Percentiles rank a stretch among this genome's conserved stretches.
Evolutionary conservation across 2,888 invertebrate genomes (phyloP).

Genomic region (Callyntrura sp.): DNA sequence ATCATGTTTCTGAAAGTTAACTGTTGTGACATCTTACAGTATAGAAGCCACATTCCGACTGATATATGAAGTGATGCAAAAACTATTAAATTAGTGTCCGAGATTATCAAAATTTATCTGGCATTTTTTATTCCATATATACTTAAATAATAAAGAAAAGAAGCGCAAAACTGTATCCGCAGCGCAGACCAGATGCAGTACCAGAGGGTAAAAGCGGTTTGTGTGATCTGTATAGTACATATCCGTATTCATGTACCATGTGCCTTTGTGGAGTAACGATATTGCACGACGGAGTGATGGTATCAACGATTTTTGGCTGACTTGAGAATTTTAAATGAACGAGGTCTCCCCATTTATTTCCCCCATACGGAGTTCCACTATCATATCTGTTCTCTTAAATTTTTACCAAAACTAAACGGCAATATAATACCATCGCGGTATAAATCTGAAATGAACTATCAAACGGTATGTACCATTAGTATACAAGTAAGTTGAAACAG

Average conservation of each 20-base stretch:
- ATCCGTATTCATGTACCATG: background rate
- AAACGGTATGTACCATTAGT: background rate
- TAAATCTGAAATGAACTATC: too few relatives aligned
- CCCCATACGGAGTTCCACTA: background rate
- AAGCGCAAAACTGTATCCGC: background rate
- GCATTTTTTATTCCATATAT: background rate
- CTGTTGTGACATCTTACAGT: background rate
- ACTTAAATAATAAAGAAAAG: constrained; percentile 3
- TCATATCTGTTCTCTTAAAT: background rate
- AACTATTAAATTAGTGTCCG: constrained; percentile 72
- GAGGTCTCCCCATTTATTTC: background rate
- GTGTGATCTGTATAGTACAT: background rate
- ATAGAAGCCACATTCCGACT: background rate
- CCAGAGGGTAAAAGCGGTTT: too few relatives aligned
- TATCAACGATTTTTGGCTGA: constrained; percentile 69
- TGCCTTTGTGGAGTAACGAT: background rate
- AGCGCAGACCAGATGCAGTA: too few relatives aligned
- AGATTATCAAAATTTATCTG: constrained; percentile 63
- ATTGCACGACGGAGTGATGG: background rate
- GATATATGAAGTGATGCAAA: constrained; percentile 69
- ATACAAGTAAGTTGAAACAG: background rate
- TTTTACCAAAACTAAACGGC: constrained; percentile 6
- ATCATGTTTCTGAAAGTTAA: background rate
- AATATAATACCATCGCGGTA: background rate
- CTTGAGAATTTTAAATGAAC: constrained; percentile 58